Evolutionary conservation across 1,140 invertebrate genomes (phyloP), one percentile per base, ranked within the genome.

Genomic region (Scaptomyza graminum): DNA sequence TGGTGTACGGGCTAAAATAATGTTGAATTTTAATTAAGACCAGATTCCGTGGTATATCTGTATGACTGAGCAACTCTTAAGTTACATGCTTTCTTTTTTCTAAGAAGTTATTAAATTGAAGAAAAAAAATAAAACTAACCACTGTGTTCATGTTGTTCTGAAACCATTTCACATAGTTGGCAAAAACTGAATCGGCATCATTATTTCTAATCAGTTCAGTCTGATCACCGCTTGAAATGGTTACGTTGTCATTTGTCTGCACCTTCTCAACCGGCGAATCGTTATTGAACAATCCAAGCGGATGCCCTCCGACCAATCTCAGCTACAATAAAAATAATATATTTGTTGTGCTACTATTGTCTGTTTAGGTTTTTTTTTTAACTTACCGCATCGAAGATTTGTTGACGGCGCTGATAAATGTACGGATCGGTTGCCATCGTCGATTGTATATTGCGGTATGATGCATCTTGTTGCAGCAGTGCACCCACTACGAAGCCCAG

Each of bases 351-450:
- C 7, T 6, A 18, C 7, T 6, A 18, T 22, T 11, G 15, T 6
- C 31, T 3, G 12, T 41, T 9, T 9, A 5, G 18, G 41, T 31
- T 31, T 5, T 31, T 5, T 31, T 31, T 1, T n/a, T 31, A 6
- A 61, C 77, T 67, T 71, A 87, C 83, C 44, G 83, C 71, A 9
- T 13, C 34, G 39, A 51, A 87, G 16, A 87, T 76, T 5, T 56
- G 55, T 3, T 57, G 18, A 0, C 83, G 75, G 12, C 75, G 52
- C 5, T 60, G 46, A 39, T 31, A 87, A 6, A 83, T 55, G 50
- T 87, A 87, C 0, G 83, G 68, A 74, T 87, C 79, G 0, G 2
- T 49, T 0, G 18, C 37, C 75, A 88, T 78, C 0, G 66, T 8
- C 12, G 28, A 11, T 2, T 64, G 75, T 5, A 87, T 67, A 39